Evolutionary conservation across 2,797 vertebrate genomes (phyloP).

Genomic region (Steatocranus sp.): DNA sequence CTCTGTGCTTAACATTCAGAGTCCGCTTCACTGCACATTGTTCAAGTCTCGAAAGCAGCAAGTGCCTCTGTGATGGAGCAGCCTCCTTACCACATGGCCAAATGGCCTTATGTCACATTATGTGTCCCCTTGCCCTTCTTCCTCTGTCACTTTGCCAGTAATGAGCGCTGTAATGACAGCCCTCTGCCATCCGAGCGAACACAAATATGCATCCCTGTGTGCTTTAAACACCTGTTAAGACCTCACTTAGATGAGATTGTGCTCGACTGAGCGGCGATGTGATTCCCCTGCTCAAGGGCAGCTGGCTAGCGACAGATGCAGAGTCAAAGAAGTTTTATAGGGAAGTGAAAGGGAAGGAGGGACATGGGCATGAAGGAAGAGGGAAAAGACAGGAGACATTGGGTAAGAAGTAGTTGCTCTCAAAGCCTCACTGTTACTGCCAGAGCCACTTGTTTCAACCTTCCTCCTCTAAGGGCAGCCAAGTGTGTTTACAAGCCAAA

Average conservation of each 20-base stretch:
- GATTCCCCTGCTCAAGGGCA: conserved; percentile 12
- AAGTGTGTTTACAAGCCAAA: conserved; percentile 61
- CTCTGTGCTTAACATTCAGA: conserved; percentile 14
- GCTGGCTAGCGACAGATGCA: not conserved
- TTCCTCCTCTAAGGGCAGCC: conserved; percentile 48
- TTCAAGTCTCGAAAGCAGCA: not conserved
- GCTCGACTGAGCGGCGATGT: conserved; percentile 4
- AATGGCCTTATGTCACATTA: conserved; percentile 42
- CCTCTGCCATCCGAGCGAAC: conserved; percentile 29
- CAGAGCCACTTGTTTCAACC: conserved; percentile 52
- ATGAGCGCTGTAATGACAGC: conserved; percentile 44
- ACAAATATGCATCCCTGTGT: conserved; percentile 51
- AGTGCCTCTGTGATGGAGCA: not conserved
- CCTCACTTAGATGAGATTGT: conserved; percentile 32
- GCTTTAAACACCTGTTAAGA: conserved; percentile 64
- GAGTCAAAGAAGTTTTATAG: not conserved
- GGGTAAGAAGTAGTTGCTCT: not conserved
- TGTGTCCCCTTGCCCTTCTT: conserved; percentile 38
- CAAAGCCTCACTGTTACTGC: conserved; percentile 27
- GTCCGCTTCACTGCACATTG: conserved; percentile 23
- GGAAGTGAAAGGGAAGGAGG: not conserved
- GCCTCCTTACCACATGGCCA: conserved; percentile 10
- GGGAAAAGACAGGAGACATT: not conserved
- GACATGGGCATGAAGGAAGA: not conserved
- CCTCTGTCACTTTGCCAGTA: conserved; percentile 42